phyloP scores from a whole-genome alignment of 2,888 invertebrate genomes.

The Melieria picta region DNA sequence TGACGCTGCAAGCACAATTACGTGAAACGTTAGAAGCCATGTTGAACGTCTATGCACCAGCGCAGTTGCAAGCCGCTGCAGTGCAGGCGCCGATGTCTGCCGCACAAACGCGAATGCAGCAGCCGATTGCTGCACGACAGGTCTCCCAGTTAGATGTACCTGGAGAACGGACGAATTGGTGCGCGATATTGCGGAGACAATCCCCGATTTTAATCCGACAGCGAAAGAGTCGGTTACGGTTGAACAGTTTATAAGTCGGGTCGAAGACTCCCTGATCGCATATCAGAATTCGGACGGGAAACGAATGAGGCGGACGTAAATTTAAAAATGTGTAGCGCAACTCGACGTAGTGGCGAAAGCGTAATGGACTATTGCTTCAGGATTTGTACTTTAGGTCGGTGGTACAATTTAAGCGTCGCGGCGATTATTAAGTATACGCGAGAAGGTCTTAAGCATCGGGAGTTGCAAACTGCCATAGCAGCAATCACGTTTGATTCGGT shows the following conservation, averaged over 20 bases:
- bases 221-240: slow-evolving; percentile 21
- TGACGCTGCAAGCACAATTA: too few relatives aligned
- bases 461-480: slow-evolving; percentile 13
- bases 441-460: slow-evolving; percentile 16
- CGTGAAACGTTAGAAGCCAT: too few relatives aligned
- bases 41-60: too few relatives aligned
- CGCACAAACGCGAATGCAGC: too few relatives aligned
- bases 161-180: too few relatives aligned
- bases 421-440: slow-evolving; percentile 20
- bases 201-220: too few relatives aligned
- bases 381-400: background rate
- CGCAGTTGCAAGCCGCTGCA: too few relatives aligned
- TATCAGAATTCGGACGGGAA: slow-evolving; percentile 23
- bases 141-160: too few relatives aligned
- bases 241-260: slow-evolving; percentile 25
- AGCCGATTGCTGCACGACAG: too few relatives aligned
- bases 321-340: slow-evolving; percentile 7
- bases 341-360: slow-evolving; percentile 16
- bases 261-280: slow-evolving; percentile 22
- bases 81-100: too few relatives aligned
- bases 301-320: slow-evolving; percentile 21
- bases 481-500: slow-evolving; percentile 5
- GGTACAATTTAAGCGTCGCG: slow-evolving; percentile 13
- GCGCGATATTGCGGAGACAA: too few relatives aligned
- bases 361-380: slow-evolving; percentile 33